Base-by-base conservation (phyloP, 2,113 vertebrate genomes). In the Anas platyrhynchos region DNA sequence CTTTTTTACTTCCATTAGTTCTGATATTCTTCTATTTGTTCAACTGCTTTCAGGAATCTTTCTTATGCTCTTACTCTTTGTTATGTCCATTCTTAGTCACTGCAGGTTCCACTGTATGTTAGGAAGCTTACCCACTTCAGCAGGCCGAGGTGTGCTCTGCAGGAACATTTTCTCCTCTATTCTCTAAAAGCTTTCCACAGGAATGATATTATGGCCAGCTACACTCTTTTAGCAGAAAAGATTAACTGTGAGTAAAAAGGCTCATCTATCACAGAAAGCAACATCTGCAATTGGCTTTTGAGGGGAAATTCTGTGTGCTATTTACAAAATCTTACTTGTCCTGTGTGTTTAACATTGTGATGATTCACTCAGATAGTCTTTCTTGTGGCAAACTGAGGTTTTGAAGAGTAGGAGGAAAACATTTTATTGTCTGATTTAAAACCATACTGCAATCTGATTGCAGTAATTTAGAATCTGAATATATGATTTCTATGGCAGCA, bases 391-490 rank as follows among this genome's bases (percentile, higher is more conserved):
- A 87, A 66, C 79, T 91, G 18, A 34, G 27, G 1, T 86, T 93
- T 85, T 89, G 23, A 83, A 31, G 16, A 80, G 18, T 55, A 83
- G 59, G 46, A 92, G 41, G 41, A 79, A 95, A 84, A 83, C 31
- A 10, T 72, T 38, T 75, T 73, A 11, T 91, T 4, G 1, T 50
- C 1, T 2, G 18, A 54, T 92, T 93, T 92, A 74, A 83, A 92
- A 67, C 27, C 0, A 1, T 29, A 83, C 27, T 58, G 36, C 25
- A 46, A n/a, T 62, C 7, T 69, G 71, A 91, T 56, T 89, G 68
- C 58, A 85, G 68, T 59, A 76, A 86, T 88, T 94, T 91, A 56
- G 50, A 82, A 86, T 87, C 48, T 44, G 84, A 92, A 93, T 52
- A 32, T 46, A 72, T 25, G 4, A 85, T 71, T 91, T 91, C 69